Evolutionary conservation across 2,888 invertebrate genomes (phyloP).

Genomic region (Chalcosyrphus nemorum): DNA sequence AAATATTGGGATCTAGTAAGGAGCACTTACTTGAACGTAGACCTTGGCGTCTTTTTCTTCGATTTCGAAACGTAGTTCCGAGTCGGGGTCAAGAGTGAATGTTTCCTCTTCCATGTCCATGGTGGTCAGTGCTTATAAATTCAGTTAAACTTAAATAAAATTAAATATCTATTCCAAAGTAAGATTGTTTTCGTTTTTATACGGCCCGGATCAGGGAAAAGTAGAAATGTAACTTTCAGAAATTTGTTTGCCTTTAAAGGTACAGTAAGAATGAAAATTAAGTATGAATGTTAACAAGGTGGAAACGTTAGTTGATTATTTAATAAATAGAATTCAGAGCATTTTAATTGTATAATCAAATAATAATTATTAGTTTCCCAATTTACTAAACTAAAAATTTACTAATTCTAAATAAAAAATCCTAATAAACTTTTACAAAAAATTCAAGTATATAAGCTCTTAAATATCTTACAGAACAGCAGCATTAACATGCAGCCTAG

Average conservation of each 20-base stretch:
- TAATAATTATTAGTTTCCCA: no score
- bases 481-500: no score
- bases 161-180: no score
- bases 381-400: no score
- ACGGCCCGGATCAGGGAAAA: neutral
- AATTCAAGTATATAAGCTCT: no score
- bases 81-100: conserved; percentile 92
- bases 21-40: conserved; percentile 86
- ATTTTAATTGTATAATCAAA: no score
- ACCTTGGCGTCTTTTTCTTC: conserved; percentile 94
- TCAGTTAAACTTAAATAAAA: neutral
- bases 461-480: no score
- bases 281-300: neutral
- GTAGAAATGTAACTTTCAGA: neutral
- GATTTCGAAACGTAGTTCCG: conserved; percentile 97
- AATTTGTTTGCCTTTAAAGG: neutral
- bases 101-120: conserved; percentile 82
- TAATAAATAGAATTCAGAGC: no score
- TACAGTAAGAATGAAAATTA: conserved; percentile 9
- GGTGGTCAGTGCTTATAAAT: neutral
- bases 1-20: neutral
- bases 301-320: no score
- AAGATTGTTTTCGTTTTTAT: neutral
- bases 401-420: no score
- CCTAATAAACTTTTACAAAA: no score